Evolutionary conservation across 2,888 invertebrate species (phyloP), one percentile per base, ranked within the genome.

Genomic region (Leucophenga montana): DNA sequence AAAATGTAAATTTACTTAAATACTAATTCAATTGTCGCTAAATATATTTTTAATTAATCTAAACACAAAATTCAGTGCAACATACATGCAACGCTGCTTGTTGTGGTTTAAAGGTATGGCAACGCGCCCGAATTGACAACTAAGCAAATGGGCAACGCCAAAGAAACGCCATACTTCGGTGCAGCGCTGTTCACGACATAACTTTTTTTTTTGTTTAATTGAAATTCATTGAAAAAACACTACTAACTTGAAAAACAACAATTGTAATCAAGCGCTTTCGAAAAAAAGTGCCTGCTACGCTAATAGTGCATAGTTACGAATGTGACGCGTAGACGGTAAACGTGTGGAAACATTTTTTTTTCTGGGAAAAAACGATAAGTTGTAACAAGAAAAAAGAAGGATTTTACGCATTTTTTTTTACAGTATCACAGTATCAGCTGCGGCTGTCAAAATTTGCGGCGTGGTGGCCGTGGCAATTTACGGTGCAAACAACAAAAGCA

Each of bases 331-430:
- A n/a, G n/a, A 50, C 13, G 11, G 11, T n/a, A 50, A 50, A 1
- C 1, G 16, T 6, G 6, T 11, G 39, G 3, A 71, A 53, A 31
- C 31, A 27, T 20, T 67, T 71, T 78, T n/a, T 77, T 31, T 77
- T 76, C 72, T 71, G 73, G 67, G 67, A 69, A 71, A 82, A 83
- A 74, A 66, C 74, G 71, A 78, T 76, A 75, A 66, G 56, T 11
- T 67, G 64, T 50, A 73, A 75, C 73, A 77, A 68, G 81, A 79
- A 77, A 70, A 75, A 70, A 66, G 65, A 48, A 67, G 61, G 68
- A 74, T 72, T 78, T 74, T 83, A 83, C 80, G 84, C 80, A 81
- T 82, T 76, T 27, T 82, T 76, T 27, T 16, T 74, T 78, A 73
- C 70, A 66, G 39, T 39, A 39, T 39, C 39, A 75, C 64, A 66